Evolutionary conservation across 1,140 invertebrate genomes (phyloP).

Genomic region (Drosophila arizonae): DNA sequence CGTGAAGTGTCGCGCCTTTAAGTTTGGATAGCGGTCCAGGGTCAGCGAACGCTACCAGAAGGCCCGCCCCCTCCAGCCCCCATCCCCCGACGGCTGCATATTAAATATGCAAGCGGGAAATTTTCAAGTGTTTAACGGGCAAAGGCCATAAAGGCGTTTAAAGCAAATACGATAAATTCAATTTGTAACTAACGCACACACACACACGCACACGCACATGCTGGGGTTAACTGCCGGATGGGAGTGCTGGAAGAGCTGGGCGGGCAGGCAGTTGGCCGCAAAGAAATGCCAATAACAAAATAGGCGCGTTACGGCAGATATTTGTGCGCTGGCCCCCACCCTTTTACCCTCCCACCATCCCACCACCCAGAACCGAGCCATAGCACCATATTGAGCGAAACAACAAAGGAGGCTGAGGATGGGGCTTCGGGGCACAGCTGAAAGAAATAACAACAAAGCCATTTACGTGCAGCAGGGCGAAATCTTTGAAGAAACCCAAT

Average conservation of each 20-base stretch:
- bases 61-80: no score
- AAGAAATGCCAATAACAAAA: slow-evolving; percentile 68
- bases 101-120: slow-evolving; percentile 38
- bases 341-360: no score
- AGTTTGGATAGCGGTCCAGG: not conserved
- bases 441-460: slow-evolving; percentile 48
- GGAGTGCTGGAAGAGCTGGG: not conserved
- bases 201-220: slow-evolving; percentile 3
- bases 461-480: slow-evolving; percentile 43
- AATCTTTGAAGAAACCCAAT: slow-evolving; percentile 52
- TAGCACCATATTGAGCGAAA: slow-evolving; percentile 19
- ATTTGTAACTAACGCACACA: slow-evolving; percentile 60
- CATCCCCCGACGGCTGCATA: slow-evolving; percentile 23
- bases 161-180: slow-evolving; percentile 74
- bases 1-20: slow-evolving; percentile 7
- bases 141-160: slow-evolving; percentile 53
- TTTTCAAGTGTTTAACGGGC: slow-evolving; percentile 23
- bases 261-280: slow-evolving; percentile 31
- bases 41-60: not conserved
- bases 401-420: not conserved
- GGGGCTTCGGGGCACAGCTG: not conserved
- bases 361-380: not conserved
- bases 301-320: slow-evolving; percentile 52
- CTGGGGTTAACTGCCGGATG: slow-evolving; percentile 26
- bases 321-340: slow-evolving; percentile 2